phyloP scores from a whole-genome alignment of 2,888 invertebrate species.

The Polydrusus pterygomalis region DNA sequence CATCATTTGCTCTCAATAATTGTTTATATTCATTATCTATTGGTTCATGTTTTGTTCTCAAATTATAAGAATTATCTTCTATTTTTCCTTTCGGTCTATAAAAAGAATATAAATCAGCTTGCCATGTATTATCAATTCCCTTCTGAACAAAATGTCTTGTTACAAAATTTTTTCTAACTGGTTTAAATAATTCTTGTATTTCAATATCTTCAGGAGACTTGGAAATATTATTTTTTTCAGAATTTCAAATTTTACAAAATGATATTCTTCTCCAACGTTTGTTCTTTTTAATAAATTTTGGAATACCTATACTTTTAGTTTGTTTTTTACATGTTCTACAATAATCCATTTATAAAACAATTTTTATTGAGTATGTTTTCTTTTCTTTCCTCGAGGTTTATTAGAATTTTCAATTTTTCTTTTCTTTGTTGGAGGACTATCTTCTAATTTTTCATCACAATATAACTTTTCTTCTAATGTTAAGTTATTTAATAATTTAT shows the following conservation, averaged over 20 bases:
- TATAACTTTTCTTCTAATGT: neutral
- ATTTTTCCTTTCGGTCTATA: neutral
- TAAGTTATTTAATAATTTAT: neutral
- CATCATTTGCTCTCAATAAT: too few relatives aligned
- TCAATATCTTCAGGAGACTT: slow-evolving; percentile 1
- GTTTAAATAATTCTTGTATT: neutral
- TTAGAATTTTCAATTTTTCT: neutral
- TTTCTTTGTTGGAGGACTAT: neutral
- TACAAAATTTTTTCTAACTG: neutral
- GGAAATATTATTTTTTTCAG: slow-evolving; percentile 1
- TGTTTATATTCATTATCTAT: too few relatives aligned
- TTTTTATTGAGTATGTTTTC: neutral
- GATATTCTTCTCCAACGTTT: neutral
- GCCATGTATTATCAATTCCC: neutral
- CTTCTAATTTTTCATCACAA: neutral
- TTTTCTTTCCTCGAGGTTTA: neutral
- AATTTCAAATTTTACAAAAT: neutral
- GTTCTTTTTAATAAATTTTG: neutral
- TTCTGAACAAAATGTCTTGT: neutral
- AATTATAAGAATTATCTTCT: neutral
- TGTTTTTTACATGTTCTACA: neutral
- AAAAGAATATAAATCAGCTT: slow-evolving; percentile 1
- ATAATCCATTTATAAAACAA: neutral
- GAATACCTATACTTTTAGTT: neutral
- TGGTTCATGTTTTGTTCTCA: too few relatives aligned